A percentile compares a stretch with the other conserved stretches of the same genome.
Conservation (phyloP, 1,140 invertebrate genomes). For the Lepidotrigona ventralis region DNA sequence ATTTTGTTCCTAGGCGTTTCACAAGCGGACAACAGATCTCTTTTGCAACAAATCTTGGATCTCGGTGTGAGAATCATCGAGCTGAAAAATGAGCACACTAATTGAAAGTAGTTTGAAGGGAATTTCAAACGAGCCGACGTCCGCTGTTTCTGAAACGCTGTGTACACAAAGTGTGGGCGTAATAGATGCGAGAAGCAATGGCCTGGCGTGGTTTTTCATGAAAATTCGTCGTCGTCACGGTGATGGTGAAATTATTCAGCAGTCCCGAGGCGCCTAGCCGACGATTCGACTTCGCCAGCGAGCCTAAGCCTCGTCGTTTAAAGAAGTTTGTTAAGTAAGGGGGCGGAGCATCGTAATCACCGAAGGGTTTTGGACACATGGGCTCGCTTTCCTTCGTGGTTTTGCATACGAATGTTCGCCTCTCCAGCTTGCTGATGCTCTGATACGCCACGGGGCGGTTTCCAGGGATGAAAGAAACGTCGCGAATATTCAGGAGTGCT, state of each 20-base stretch:
- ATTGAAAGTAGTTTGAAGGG: too few relatives aligned
- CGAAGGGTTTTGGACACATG: neutral
- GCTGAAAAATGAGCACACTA: too few relatives aligned
- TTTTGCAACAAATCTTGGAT: too few relatives aligned
- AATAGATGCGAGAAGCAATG: neutral
- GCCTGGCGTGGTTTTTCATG: conserved; percentile 34
- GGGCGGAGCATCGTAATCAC: neutral
- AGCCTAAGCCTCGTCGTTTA: conserved; percentile 30
- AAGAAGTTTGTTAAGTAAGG: conserved; percentile 27
- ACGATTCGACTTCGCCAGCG: neutral
- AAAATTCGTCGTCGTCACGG: conserved; percentile 34
- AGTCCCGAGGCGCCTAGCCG: too few relatives aligned
- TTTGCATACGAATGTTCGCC: conserved; percentile 14
- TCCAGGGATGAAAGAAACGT: neutral
- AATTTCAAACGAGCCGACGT: too few relatives aligned
- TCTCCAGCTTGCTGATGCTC: neutral
- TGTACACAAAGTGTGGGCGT: neutral
- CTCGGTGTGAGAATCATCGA: too few relatives aligned
- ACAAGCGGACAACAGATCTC: too few relatives aligned
- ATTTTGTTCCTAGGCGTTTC: too few relatives aligned
- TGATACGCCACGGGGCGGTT: neutral
- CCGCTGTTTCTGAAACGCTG: neutral
- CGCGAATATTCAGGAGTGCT: neutral
- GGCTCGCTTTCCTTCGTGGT: too few relatives aligned
- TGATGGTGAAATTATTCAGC: conserved; percentile 45